Evolutionary conservation across 2,797 vertebrate species (phyloP), one percentile per base, ranked within the genome.

Genomic region (Sebastiscus albofasciatus): DNA sequence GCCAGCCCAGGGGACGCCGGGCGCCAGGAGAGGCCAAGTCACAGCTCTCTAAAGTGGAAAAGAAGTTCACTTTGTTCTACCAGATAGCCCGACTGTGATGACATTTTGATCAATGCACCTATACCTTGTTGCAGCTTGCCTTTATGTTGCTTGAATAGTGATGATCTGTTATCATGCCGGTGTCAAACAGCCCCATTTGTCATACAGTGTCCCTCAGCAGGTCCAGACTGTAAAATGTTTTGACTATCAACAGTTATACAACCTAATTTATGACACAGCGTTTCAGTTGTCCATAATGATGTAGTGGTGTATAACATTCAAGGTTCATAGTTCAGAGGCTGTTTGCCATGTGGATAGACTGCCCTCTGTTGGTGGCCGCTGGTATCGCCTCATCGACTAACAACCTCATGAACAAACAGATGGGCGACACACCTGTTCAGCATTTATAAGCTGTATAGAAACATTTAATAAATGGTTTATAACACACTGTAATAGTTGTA

Each of bases 31-130:
- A 79, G 70, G 83, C 83, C 73, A 68, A 89, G 77, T 71, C 55
- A 49, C 70, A 80, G 76, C 85, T 87, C 76, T 89, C 79, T 76
- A 68, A 88, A 89, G 85, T 83, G 72, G 78, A 87, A 85, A 65
- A 83, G 81, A 92, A 88, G 81, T 91, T 86, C 73, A 90, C 83
- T 91, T 92, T 89, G 79, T 81, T 84, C 76, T n/a, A 52, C 64
- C 20, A 86, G 84, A 87, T 82, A 83, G 82, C 72, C 87, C 16
- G 79, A 69, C 80, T 82, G 76, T 46, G 82, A 72, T 94, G 91
- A 91, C 92, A 93, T 82, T 91, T 92, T 94, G 93, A 94, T 92
- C 91, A 90, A 92, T 94, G 91, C 33, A 16, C 81, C 78, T 72
- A 75, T 85, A 89, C 85, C 79, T 82, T 86, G 65, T 70, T 77